Evolutionary conservation across 2,113 vertebrate genomes (phyloP).

Genomic region (Chaetodon trifascialis): DNA sequence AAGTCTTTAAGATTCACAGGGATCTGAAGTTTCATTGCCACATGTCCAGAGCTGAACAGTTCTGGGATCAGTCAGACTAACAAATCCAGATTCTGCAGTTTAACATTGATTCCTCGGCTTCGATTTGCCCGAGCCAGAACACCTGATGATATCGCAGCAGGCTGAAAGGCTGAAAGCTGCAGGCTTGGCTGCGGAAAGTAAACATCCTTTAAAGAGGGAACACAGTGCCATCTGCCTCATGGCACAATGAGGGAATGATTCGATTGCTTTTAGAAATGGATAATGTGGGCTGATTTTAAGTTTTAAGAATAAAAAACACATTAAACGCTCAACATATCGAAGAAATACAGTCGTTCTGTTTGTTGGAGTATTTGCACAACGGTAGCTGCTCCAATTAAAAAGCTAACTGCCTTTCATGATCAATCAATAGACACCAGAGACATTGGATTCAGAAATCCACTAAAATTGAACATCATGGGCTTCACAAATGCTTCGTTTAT

Average conservation of each 20-base stretch:
- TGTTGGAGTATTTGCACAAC: conserved; percentile 24
- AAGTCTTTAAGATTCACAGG: not conserved
- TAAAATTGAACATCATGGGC: not conserved
- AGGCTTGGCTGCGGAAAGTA: conserved; percentile 52
- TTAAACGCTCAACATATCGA: not conserved
- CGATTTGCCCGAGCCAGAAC: conserved; percentile 15
- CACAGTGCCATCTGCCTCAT: conserved; percentile 55
- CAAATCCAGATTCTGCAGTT: conserved; percentile 21
- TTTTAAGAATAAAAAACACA: not conserved
- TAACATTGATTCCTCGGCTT: conserved; percentile 15
- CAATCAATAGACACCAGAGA: not conserved
- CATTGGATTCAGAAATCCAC: not conserved
- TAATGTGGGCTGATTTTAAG: conserved; percentile 32
- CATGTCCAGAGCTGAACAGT: not conserved
- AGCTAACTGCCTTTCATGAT: conserved; percentile 1
- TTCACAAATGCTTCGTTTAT: not conserved
- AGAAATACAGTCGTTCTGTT: conserved; percentile 6
- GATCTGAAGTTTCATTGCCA: not conserved
- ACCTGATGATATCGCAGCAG: conserved; percentile 50
- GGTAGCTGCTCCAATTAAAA: not conserved
- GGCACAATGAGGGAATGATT: conserved; percentile 42
- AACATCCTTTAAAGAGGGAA: conserved; percentile 54
- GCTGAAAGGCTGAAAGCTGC: conserved; percentile 28
- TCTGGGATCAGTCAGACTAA: not conserved
- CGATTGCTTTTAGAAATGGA: conserved; percentile 37